Evolutionary conservation across 2,797 vertebrate genomes (phyloP).

Genomic region (Choloepus didactylus): DNA sequence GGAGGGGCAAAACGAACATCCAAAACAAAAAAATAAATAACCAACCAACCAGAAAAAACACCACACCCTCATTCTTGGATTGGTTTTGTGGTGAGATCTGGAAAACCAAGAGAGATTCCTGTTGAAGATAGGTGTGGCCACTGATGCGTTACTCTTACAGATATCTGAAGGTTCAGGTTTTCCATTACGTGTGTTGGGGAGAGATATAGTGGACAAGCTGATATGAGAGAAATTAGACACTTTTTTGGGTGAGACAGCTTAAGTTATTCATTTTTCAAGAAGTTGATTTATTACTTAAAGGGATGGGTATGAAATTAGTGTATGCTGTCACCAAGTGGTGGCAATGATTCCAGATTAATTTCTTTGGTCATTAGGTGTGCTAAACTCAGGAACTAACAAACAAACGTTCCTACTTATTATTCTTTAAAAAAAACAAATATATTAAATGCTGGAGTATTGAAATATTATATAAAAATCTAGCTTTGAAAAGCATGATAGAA

Average conservation of each 20-base stretch:
- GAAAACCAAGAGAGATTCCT: not conserved
- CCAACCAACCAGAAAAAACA: not conserved
- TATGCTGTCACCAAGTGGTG: not conserved
- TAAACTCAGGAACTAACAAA: not conserved
- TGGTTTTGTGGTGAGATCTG: not conserved
- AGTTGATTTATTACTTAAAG: not conserved
- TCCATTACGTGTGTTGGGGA: not conserved
- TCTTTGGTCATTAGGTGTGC: not conserved
- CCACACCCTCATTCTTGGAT: not conserved
- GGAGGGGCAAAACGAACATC: not conserved
- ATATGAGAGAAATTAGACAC: not conserved
- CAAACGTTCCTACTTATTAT: not conserved
- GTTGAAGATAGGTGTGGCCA: not conserved
- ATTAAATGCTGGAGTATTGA: not conserved
- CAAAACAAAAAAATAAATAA: not conserved
- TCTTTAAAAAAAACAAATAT: not conserved
- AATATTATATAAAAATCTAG: not conserved
- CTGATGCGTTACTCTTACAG: not conserved
- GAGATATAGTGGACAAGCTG: not conserved
- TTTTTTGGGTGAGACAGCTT: not conserved
- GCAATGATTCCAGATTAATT: not conserved
- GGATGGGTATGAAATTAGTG: not conserved
- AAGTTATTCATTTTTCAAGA: not conserved
- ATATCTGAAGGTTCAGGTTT: not conserved
- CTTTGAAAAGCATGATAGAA: not conserved